phyloP scores from a whole-genome alignment of 2,888 invertebrate genomes.

The Eilema caniola region DNA sequence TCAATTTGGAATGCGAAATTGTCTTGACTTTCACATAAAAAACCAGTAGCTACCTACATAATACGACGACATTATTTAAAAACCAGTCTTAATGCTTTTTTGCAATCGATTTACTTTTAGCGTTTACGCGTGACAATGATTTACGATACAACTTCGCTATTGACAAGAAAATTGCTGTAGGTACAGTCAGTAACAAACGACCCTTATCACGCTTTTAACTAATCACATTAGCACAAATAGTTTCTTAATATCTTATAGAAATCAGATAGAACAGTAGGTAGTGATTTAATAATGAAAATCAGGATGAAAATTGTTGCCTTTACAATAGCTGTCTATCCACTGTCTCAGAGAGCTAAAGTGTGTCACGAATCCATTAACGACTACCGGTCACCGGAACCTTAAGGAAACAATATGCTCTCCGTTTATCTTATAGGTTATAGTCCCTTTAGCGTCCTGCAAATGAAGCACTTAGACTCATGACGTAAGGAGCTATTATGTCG shows the following conservation, averaged over 20 bases:
- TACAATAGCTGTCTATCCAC: slow-evolving; percentile 48
- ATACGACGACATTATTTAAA: slow-evolving; percentile 1
- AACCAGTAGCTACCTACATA: background rate
- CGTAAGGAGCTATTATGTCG: slow-evolving; percentile 15
- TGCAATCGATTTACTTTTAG: background rate
- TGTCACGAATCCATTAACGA: slow-evolving; percentile 57
- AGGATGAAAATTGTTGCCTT: slow-evolving; percentile 33
- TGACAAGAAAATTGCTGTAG: slow-evolving; percentile 41
- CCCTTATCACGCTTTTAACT: background rate
- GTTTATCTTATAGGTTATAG: slow-evolving; percentile 23
- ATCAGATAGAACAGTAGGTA: background rate
- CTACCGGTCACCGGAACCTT: slow-evolving; percentile 53
- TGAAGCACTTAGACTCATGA: slow-evolving; percentile 29
- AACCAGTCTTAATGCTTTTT: slow-evolving; percentile 6
- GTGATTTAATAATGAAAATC: background rate
- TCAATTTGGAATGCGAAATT: slow-evolving; percentile 1
- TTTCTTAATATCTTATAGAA: background rate
- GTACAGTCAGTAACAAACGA: background rate
- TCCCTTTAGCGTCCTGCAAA: slow-evolving; percentile 27
- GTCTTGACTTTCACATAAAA: slow-evolving; percentile 3
- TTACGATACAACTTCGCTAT: slow-evolving; percentile 30
- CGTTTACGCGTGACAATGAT: slow-evolving; percentile 31
- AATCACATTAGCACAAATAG: background rate
- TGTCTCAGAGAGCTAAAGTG: slow-evolving; percentile 42
- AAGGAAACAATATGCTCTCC: slow-evolving; percentile 33